Conservation (phyloP, 2,113 vertebrate genomes). For the Eolophus roseicapilla region DNA sequence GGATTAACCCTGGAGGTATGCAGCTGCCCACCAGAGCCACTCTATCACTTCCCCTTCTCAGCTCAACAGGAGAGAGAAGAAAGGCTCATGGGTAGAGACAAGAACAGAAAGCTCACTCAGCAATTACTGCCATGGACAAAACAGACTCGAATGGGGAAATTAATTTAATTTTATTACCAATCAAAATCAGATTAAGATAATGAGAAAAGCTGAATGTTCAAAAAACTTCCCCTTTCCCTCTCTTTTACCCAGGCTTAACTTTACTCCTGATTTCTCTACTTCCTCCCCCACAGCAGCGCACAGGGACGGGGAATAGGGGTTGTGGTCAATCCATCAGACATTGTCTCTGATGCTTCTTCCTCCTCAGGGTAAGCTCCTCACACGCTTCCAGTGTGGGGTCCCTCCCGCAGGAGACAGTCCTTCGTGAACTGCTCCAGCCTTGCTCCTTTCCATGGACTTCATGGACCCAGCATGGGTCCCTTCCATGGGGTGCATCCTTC, state of each 20-base stretch:
- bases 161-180: background rate
- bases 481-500: background rate
- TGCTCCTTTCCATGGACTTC: too few species aligned
- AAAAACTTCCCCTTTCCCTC: background rate
- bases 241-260: background rate
- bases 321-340: background rate
- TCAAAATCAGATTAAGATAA: background rate
- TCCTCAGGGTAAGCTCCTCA: background rate
- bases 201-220: background rate
- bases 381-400: background rate
- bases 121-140: background rate
- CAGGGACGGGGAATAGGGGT: accelerated
- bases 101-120: background rate
- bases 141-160: background rate
- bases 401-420: background rate
- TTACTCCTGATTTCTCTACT: background rate
- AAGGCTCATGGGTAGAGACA: background rate
- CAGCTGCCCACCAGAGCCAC: background rate
- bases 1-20: background rate
- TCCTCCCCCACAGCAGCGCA: background rate
- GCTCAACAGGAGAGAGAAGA: background rate
- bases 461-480: background rate
- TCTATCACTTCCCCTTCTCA: background rate
- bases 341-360: background rate
- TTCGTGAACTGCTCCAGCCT: background rate